A percentile compares a stretch with the other conserved stretches of the same genome.
Conservation (phyloP, 2,113 vertebrate species). For the Lota lota region DNA sequence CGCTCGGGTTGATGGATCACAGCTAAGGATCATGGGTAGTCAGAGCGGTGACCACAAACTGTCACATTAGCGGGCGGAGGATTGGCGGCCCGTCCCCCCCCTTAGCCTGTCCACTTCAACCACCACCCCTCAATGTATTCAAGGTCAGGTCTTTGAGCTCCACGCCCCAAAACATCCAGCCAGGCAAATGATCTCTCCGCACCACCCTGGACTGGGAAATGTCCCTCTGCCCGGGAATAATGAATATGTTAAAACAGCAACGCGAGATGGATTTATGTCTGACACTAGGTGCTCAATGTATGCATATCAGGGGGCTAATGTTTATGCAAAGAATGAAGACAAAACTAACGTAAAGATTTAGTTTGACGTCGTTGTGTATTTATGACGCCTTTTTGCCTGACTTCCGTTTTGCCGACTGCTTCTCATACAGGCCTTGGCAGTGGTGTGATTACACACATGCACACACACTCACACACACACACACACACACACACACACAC, state of each 20-base stretch:
- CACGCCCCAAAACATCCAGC: conserved; percentile 44
- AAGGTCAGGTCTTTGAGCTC: conserved; percentile 60
- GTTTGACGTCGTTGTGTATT: conserved; percentile 38
- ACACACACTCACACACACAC: not conserved
- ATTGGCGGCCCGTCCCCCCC: not conserved
- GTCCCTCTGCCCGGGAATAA: conserved; percentile 34
- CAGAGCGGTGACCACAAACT: conserved; percentile 4
- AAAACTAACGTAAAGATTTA: conserved; percentile 3
- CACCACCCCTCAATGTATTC: conserved; percentile 63
- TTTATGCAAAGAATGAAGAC: conserved; percentile 31
- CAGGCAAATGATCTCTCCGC: conserved; percentile 41
- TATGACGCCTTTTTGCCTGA: conserved; percentile 32
- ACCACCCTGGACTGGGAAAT: conserved; percentile 50
- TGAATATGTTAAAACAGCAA: conserved; percentile 54
- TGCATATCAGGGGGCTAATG: conserved; percentile 25
- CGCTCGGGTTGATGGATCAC: conserved; percentile 20
- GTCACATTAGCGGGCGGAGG: not conserved
- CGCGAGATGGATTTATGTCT: conserved; percentile 52
- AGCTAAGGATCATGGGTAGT: conserved; percentile 26
- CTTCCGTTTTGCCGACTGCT: conserved; percentile 39
- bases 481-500: conserved; percentile 4
- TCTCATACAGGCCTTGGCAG: conserved; percentile 45
- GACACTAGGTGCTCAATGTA: conserved; percentile 30
- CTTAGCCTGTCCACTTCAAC: conserved; percentile 14
- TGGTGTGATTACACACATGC: not conserved